Conservation (phyloP, 2,797 vertebrate species). For the Austrolebias charrua region DNA sequence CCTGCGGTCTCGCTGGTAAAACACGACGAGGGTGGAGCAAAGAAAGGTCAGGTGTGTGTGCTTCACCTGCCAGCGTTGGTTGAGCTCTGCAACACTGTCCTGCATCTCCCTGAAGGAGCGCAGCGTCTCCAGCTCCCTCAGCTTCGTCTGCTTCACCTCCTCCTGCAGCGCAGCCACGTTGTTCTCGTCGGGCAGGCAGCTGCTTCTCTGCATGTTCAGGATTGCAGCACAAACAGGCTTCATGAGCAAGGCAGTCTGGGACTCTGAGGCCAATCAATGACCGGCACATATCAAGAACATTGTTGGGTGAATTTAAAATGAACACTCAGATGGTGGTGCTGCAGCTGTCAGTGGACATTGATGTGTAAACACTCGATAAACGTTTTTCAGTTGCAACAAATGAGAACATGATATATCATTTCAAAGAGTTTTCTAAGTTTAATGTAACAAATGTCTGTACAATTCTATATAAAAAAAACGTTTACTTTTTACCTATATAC, state of each 20-base stretch:
- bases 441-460: too few relatives aligned
- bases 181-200: slow-evolving; percentile 88
- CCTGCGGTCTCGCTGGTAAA: background rate
- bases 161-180: slow-evolving; percentile 89
- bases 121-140: slow-evolving; percentile 88
- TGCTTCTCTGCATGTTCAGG: slow-evolving; percentile 80
- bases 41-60: slow-evolving; percentile 7
- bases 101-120: slow-evolving; percentile 87
- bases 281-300: too few relatives aligned
- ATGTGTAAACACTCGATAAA: too few relatives aligned
- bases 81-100: slow-evolving; percentile 87
- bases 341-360: too few relatives aligned
- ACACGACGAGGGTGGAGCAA: too few relatives aligned
- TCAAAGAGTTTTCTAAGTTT: too few relatives aligned
- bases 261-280: background rate
- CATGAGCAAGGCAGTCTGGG: background rate
- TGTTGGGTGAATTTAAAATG: background rate
- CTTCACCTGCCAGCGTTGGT: slow-evolving; percentile 91
- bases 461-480: too few relatives aligned
- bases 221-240: background rate
- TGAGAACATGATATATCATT: too few relatives aligned
- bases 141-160: slow-evolving; percentile 90
- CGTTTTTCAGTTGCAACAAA: too few relatives aligned
- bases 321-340: too few relatives aligned
- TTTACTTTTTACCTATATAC: too few relatives aligned